These are phyloP conservation scores for Bombus waltoni DNA, from an alignment of 1,140 invertebrate genomes.

Conservation along the genomic window DNA sequence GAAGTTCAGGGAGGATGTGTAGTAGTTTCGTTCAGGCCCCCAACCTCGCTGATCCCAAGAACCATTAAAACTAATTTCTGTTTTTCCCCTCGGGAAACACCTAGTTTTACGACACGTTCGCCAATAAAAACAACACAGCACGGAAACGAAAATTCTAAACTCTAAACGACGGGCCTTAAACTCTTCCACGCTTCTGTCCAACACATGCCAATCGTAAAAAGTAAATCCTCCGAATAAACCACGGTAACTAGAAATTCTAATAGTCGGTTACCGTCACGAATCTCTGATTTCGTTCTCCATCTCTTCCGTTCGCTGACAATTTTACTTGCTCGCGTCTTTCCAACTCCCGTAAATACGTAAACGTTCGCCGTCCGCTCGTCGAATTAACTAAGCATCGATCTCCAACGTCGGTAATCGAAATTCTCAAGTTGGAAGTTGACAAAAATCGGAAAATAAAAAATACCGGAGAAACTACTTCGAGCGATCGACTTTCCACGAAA, in stretches of 20 bases:
- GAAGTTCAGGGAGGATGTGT: neutral
- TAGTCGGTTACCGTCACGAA: neutral
- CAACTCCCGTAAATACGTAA: too few relatives aligned
- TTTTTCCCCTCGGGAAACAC: constrained; percentile 11
- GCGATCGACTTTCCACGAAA: too few relatives aligned
- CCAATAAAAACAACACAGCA: constrained; percentile 10
- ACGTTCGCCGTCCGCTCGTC: too few relatives aligned
- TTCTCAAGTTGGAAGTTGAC: too few relatives aligned
- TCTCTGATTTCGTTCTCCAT: too few relatives aligned
- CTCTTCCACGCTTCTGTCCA: neutral
- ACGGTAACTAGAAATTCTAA: neutral
- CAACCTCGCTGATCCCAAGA: constrained; percentile 9
- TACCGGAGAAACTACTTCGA: too few relatives aligned
- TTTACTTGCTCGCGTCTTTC: too few relatives aligned
- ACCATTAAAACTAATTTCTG: constrained; percentile 37
- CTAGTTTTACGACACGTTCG: constrained; percentile 18
- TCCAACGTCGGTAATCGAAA: too few relatives aligned
- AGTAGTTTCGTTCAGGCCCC: neutral
- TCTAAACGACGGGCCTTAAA: neutral
- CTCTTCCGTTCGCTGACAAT: too few relatives aligned
- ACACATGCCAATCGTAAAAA: constrained; percentile 18
- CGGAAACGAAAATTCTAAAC: constrained; percentile 21
- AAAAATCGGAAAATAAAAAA: too few relatives aligned
- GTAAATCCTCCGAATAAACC: neutral
- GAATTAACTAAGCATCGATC: too few relatives aligned